Base-by-base conservation (phyloP, 2,797 vertebrate species). In the Jordanella pulchra region DNA sequence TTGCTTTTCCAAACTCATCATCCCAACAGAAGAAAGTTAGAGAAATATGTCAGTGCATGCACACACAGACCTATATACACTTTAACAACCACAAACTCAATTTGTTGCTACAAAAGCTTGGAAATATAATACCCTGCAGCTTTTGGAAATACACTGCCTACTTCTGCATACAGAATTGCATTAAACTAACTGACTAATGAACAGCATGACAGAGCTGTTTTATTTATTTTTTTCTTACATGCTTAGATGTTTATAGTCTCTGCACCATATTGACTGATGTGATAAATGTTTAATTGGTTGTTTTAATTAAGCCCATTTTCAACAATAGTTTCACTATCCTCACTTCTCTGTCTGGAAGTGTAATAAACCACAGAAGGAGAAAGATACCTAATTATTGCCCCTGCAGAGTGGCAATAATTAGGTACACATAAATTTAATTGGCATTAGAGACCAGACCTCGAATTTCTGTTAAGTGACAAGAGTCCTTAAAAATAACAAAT, bases 221-320 rank as follows among this genome's bases (percentile, higher is more conserved):
- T 64, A 65, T 82, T 86, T 32, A 13, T 15, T 5, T 39, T 18
- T 35, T 63, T 89, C 85, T 89, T 88, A 79, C 81, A 80, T 72
- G 79, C 58, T 89, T 84, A 83, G 82, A 87, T 73, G 51, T 73
- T 79, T 78, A 84, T 69, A 73, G 82, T 85, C 88, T 89, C 86
- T 18, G 27, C 80, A 85, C 89, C 82, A 86, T 80, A 87, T 79
- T 82, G 73, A 81, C 84, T 88, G 81, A 84, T 89, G 82, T 84
- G 84, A 88, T 92, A 92, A 90, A 83, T 88, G 78, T 88, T 89
- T 89, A 93, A 91, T 92, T 92, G 90, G 84, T 78, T 82, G 56
- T 86, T 90, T 90, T 91, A 89, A 92, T 92, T 91, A 89, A 91
- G 76, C 81, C 15, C 45, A 82, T 71, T 89, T 88, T 77, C 89